Evolutionary conservation across 2,797 vertebrate genomes (phyloP).

Genomic region (Erpetoichthys calabaricus): DNA sequence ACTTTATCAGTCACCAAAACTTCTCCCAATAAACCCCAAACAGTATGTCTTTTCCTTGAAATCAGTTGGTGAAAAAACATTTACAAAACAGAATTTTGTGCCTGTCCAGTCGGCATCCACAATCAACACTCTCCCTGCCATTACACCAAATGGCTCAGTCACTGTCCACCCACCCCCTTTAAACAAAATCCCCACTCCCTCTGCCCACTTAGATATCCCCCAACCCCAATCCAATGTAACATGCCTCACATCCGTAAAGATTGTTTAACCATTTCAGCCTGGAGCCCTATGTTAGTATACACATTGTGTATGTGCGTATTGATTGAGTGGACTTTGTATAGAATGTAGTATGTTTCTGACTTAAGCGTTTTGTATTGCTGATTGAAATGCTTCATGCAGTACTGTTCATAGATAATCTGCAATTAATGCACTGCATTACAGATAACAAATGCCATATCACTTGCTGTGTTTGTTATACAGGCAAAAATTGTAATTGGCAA

Average conservation of each 20-base stretch:
- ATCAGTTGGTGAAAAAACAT: background rate
- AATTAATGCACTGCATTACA: no score
- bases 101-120: constrained; percentile 6
- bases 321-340: no score
- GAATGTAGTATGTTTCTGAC: no score
- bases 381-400: no score
- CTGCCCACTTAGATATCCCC: background rate
- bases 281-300: no score
- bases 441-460: no score
- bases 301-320: no score
- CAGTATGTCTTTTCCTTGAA: background rate
- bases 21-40: constrained; percentile 14
- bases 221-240: background rate
- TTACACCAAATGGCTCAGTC: background rate
- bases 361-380: no score
- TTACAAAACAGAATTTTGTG: background rate
- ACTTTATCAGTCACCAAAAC: constrained; percentile 8
- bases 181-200: constrained; percentile 4
- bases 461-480: no score
- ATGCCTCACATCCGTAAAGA: background rate
- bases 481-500: no score
- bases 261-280: no score
- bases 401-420: no score
- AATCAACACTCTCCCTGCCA: background rate
- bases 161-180: background rate